Evolutionary conservation across 2,888 invertebrate species (phyloP).

Genomic region (Tenthredo livida): DNA sequence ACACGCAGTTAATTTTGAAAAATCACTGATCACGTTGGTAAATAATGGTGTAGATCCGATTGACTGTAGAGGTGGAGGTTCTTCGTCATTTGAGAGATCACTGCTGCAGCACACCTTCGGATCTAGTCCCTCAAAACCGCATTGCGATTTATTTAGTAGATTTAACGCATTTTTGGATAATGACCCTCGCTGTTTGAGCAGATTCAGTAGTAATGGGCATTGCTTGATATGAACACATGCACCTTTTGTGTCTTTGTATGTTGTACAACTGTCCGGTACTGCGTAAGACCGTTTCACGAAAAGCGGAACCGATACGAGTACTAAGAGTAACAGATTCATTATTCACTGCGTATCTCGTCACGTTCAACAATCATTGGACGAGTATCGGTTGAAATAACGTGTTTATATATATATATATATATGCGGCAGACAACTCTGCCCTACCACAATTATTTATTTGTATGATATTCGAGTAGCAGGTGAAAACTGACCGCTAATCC

Average conservation of each 20-base stretch:
- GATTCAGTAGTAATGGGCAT: slow-evolving; percentile 32
- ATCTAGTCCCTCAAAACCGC: slow-evolving; percentile 77
- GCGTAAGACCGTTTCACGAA: background rate
- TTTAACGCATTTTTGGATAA: background rate
- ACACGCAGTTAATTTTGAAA: background rate
- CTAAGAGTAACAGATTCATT: slow-evolving; percentile 19
- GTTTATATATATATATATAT: background rate
- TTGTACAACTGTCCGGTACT: slow-evolving; percentile 22
- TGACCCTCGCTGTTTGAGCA: slow-evolving; percentile 14
- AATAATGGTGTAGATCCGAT: background rate
- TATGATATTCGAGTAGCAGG: slow-evolving; percentile 20
- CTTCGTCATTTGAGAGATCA: background rate
- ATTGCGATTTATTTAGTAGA: slow-evolving; percentile 67
- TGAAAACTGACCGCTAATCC: slow-evolving; percentile 16
- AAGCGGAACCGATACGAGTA: background rate
- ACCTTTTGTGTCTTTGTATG: slow-evolving; percentile 29
- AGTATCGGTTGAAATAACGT: background rate
- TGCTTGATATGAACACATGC: slow-evolving; percentile 39
- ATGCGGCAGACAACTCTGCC: background rate
- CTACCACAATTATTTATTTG: background rate
- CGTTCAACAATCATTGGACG: background rate
- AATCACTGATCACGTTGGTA: background rate
- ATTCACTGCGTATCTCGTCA: background rate
- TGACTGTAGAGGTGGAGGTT: background rate
- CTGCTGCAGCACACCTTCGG: slow-evolving; percentile 81